Conservation (phyloP, 2,888 invertebrate genomes). For the Apamea anceps region DNA sequence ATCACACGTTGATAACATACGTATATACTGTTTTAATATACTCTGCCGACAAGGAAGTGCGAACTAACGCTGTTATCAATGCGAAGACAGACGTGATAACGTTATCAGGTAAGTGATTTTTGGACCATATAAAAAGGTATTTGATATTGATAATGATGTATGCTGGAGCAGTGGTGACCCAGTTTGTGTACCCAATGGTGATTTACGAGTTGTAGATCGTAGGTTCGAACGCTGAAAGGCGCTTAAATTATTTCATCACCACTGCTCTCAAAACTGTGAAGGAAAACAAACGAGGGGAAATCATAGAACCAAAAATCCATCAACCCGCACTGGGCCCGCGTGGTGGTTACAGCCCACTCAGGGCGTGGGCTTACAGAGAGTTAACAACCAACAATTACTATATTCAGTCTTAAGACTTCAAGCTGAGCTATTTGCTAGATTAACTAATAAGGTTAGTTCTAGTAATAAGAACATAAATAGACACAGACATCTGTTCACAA, state of each 20-base stretch:
- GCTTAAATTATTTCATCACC: background rate
- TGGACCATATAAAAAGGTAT: slow-evolving; percentile 2
- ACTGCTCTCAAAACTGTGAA: background rate
- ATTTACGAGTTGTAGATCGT: background rate
- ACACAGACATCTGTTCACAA: background rate
- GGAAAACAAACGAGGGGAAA: background rate
- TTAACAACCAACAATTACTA: background rate
- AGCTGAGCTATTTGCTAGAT: background rate
- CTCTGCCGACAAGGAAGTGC: slow-evolving; percentile 48
- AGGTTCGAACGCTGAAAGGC: background rate
- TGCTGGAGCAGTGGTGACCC: background rate
- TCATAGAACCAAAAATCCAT: background rate
- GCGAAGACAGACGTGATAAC: slow-evolving; percentile 53
- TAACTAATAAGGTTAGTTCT: background rate
- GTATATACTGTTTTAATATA: slow-evolving; percentile 29
- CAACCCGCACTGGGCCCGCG: background rate
- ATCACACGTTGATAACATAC: slow-evolving; percentile 34
- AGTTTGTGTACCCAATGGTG: background rate
- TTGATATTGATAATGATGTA: background rate
- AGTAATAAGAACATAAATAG: background rate
- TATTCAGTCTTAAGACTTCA: background rate
- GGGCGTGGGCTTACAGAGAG: too few species aligned
- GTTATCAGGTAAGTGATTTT: slow-evolving; percentile 52
- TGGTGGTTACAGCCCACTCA: background rate
- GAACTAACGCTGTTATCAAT: slow-evolving; percentile 42